Evolutionary conservation across 1,140 invertebrate species (phyloP), one percentile per base, ranked within the genome.

Genomic region (Diabrotica virgifera): DNA sequence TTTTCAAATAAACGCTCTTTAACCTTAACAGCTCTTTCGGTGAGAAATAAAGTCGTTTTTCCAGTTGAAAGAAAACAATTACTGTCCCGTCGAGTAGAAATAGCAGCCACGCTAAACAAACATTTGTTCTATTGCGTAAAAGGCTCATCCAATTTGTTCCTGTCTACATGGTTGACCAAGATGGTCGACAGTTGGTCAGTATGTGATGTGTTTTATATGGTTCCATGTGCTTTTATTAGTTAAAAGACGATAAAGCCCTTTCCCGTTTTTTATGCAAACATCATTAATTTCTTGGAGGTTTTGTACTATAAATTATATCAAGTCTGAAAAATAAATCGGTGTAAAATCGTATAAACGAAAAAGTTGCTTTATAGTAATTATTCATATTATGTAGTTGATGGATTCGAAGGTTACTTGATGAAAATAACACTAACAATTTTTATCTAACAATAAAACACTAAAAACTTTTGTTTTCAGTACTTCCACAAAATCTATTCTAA

Each of bases 81-180:
- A 46, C 40, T 10, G n/a, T n/a, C 40, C n/a, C 40, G 40, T 46
- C 40, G 40, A 46, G 24, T 24, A 24, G 24, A 24, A 24, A 24
- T 24, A 24, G 24, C 24, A 24, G 40, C 40, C 40, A 46, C 40
- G 40, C 40, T 46, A 46, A 46, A 46, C 40, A 46, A 46, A 46
- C 40, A 46, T 46, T 46, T 46, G 40, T 46, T 46, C 40, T n/a
- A 46, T 46, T 46, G 40, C n/a, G 40, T 46, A 46, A 46, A 46
- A 46, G 8, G 40, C 40, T 46, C 40, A 46, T 46, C 40, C 40
- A 46, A 46, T 46, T 46, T 46, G 40, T 46, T 46, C 40, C 40
- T 46, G 40, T 46, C 40, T 46, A 46, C 40, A 46, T n/a, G 40
- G n/a, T n/a, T 46, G 40, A 46, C 40, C 40, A n/a, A 46, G n/a